Evolutionary conservation across 92 coral and sea anemone species (phyloP).

Genomic region (Epizoanthus ramosus): DNA sequence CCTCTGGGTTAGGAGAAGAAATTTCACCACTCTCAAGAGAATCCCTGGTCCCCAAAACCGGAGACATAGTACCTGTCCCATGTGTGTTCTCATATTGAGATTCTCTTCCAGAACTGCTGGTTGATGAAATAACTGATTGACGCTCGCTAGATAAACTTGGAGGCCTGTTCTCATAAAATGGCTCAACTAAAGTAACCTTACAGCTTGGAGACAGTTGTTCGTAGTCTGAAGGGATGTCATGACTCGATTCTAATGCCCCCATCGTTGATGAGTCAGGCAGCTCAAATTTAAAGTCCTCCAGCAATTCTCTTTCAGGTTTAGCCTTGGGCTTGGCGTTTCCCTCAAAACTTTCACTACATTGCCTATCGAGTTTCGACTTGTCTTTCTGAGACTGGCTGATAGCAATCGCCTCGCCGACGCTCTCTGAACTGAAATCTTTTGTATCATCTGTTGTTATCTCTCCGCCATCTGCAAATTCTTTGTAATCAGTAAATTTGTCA

Average conservation of each 20-base stretch:
- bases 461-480: constrained; percentile 33
- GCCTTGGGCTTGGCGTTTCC: too few relatives aligned
- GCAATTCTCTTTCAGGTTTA: constrained; percentile 23
- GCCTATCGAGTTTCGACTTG: constrained; percentile 29
- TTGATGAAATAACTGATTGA: constrained; percentile 1
- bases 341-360: neutral
- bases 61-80: constrained; percentile 15
- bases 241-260: constrained; percentile 28
- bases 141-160: constrained; percentile 42
- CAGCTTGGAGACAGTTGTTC: constrained; percentile 33
- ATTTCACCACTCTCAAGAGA: constrained; percentile 43
- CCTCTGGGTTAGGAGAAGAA: constrained; percentile 9
- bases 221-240: constrained; percentile 21
- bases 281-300: constrained; percentile 36
- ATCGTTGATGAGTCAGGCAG: constrained; percentile 13
- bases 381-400: neutral
- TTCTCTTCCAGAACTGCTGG: constrained; percentile 32
- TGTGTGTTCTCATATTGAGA: constrained; percentile 62
- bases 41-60: constrained; percentile 4
- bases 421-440: neutral
- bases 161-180: constrained; percentile 52
- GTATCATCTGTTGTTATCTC: constrained; percentile 26
- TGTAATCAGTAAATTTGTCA: constrained; percentile 32
- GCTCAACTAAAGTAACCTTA: constrained; percentile 43
- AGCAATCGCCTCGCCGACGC: constrained; percentile 15